Percentiles rank a stretch among this genome's conserved stretches.
These are phyloP conservation scores for Heterodera filipjevi DNA, from an alignment of 2,888 invertebrate genomes.

Conservation along the genomic window DNA sequence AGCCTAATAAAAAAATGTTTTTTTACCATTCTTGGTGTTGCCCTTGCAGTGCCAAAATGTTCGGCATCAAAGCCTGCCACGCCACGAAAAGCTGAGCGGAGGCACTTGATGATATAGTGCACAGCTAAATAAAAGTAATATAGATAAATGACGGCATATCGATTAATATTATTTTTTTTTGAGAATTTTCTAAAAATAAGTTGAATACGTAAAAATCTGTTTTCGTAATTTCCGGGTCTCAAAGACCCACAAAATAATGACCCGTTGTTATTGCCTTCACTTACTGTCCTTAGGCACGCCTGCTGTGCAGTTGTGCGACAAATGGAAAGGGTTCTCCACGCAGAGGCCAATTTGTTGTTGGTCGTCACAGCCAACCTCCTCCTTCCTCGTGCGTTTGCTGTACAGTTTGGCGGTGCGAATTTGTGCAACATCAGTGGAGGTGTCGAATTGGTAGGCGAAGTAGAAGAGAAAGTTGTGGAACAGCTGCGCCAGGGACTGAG, in stretches of 20 bases:
- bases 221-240: too few relatives aligned
- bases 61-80: not conserved
- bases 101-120: not conserved
- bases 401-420: constrained; percentile 49
- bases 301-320: constrained; percentile 70
- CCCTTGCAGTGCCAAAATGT: not conserved
- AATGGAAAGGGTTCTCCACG: constrained; percentile 73
- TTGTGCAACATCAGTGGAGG: constrained; percentile 22
- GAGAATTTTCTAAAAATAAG: too few relatives aligned
- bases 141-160: not conserved
- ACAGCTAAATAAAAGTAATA: not conserved
- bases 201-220: too few relatives aligned
- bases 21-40: not conserved
- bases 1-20: not conserved
- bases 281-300: constrained; percentile 64
- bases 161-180: too few relatives aligned
- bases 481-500: constrained; percentile 28
- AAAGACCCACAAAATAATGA: too few relatives aligned
- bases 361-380: constrained; percentile 64
- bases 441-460: constrained; percentile 20
- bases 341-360: constrained; percentile 66
- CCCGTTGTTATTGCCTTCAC: not conserved
- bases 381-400: constrained; percentile 69
- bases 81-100: not conserved
- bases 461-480: constrained; percentile 29